phyloP scores from a whole-genome alignment of 92 coral and sea anemone genomes.

The Parazoanthus atlanticus region DNA sequence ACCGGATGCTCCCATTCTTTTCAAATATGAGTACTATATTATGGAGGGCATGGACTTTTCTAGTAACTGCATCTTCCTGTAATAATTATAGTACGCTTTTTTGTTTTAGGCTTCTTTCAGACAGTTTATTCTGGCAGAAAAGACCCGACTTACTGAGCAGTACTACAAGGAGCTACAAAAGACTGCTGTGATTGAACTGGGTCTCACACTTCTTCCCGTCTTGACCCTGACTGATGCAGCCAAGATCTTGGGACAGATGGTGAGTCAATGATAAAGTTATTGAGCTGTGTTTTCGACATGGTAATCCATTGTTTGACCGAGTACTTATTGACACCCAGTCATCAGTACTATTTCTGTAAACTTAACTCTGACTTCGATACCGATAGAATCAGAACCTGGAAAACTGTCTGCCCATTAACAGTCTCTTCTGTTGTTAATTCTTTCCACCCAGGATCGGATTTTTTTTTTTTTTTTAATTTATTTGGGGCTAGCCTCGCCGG shows the following conservation, averaged over 20 bases:
- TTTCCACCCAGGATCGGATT: too few species aligned
- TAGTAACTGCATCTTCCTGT: too few species aligned
- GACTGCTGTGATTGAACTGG: conserved; percentile 83
- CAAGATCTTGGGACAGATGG: conserved; percentile 90
- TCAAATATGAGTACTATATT: too few species aligned
- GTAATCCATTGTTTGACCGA: background rate
- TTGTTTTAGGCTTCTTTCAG: conserved; percentile 69
- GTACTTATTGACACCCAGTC: background rate
- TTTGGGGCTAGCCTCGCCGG: too few species aligned
- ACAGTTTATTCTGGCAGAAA: conserved; percentile 79
- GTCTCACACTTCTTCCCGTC: conserved; percentile 87
- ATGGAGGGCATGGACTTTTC: too few species aligned
- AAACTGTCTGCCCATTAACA: too few species aligned
- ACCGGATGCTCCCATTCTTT: too few species aligned
- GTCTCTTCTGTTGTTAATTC: too few species aligned
- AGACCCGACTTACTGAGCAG: conserved; percentile 87
- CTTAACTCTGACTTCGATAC: too few species aligned
- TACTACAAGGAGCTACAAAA: conserved; percentile 84
- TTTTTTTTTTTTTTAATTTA: too few species aligned
- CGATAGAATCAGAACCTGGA: too few species aligned
- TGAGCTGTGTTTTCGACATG: background rate
- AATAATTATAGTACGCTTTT: background rate
- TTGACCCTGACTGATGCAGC: conserved; percentile 76
- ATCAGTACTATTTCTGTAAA: too few species aligned
- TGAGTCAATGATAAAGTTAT: conserved; percentile 10